Conservation (phyloP, 1,140 invertebrate species). For the Zaprionus davidi region DNA sequence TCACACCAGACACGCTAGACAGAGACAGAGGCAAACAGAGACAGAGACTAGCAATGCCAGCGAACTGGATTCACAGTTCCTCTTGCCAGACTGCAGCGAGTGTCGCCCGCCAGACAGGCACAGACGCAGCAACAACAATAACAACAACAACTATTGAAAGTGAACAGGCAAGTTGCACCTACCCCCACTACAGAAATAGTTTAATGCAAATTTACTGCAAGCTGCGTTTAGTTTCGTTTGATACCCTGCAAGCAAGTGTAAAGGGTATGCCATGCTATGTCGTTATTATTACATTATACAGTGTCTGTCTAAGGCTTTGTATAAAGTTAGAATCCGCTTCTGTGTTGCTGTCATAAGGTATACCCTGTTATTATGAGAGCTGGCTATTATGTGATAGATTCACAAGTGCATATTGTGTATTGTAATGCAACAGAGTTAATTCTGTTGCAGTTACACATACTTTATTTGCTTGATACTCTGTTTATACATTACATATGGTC, state of each 20-base stretch:
- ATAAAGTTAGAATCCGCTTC: too few relatives aligned
- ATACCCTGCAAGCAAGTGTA: neutral
- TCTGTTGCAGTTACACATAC: neutral
- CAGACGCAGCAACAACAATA: neutral
- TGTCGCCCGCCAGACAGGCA: conserved; percentile 39
- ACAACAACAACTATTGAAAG: conserved; percentile 65
- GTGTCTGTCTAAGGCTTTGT: too few relatives aligned
- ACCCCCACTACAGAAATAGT: neutral
- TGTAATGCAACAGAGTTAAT: too few relatives aligned
- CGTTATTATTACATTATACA: too few relatives aligned
- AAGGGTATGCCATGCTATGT: neutral
- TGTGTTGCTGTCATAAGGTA: too few relatives aligned
- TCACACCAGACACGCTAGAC: conserved; percentile 13
- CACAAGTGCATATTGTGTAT: too few relatives aligned
- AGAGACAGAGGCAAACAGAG: conserved; percentile 1
- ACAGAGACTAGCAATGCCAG: conserved; percentile 36
- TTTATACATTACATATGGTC: too few relatives aligned
- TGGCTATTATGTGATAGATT: too few relatives aligned
- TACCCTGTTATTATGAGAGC: too few relatives aligned
- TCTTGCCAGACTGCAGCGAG: conserved; percentile 4
- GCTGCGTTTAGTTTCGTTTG: neutral
- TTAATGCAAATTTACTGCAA: conserved; percentile 4
- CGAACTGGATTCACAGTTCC: conserved; percentile 55
- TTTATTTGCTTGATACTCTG: neutral
- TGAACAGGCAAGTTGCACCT: conserved; percentile 36